Evolutionary conservation across 2,888 invertebrate genomes (phyloP).

Genomic region (Eristalinus aeneus): DNA sequence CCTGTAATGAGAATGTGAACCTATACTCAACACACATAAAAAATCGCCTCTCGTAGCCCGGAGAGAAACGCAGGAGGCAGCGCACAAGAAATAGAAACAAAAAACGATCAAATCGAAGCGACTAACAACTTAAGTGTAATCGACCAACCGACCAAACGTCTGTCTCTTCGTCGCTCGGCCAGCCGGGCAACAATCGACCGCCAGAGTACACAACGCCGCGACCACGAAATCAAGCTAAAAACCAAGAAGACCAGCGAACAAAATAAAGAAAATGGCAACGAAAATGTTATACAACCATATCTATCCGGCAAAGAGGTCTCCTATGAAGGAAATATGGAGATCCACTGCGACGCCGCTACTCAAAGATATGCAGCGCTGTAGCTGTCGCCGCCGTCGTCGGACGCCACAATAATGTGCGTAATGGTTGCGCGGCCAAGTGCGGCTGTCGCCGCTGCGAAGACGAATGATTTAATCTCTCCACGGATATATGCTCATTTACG

Average conservation of each 20-base stretch:
- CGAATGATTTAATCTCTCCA: constrained; percentile 5
- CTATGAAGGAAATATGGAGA: constrained; percentile 50
- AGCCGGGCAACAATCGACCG: constrained; percentile 18
- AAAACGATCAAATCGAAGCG: constrained; percentile 58
- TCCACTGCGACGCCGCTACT: neutral
- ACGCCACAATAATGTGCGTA: constrained; percentile 21
- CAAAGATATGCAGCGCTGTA: neutral
- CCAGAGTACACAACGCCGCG: constrained; percentile 12
- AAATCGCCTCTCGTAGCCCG: constrained; percentile 52
- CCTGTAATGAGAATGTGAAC: constrained; percentile 71
- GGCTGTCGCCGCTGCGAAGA: constrained; percentile 4
- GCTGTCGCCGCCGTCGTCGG: neutral
- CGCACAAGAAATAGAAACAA: constrained; percentile 13
- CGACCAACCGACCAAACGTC: constrained; percentile 38
- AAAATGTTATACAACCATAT: constrained; percentile 60
- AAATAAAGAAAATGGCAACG: constrained; percentile 54
- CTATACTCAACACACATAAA: constrained; percentile 57
- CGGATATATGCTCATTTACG: neutral
- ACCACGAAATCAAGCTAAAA: constrained; percentile 40
- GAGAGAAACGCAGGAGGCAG: constrained; percentile 67
- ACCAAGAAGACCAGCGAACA: neutral
- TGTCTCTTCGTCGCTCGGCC: constrained; percentile 18
- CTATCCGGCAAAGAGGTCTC: constrained; percentile 56
- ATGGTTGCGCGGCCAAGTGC: constrained; percentile 1
- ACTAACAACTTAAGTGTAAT: constrained; percentile 64